Percentiles rank a stretch among this genome's conserved stretches.
phyloP scores from a whole-genome alignment of 2,888 invertebrate genomes.

The Aquatica leii region DNA sequence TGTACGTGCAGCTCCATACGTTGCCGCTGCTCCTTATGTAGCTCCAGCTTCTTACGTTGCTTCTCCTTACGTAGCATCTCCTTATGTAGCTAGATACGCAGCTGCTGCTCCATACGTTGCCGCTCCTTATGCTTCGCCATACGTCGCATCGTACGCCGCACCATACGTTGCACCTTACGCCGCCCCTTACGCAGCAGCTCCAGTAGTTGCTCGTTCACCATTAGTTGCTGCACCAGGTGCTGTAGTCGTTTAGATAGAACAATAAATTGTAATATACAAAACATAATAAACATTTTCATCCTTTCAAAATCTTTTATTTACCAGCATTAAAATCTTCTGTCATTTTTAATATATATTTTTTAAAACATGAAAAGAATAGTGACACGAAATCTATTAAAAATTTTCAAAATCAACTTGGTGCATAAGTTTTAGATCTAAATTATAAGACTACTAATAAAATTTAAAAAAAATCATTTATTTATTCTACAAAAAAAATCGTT shows the following conservation, averaged over 20 bases:
- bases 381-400: too few species aligned
- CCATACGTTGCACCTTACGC: constrained; percentile 40
- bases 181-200: constrained; percentile 44
- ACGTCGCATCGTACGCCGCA: constrained; percentile 41
- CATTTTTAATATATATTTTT: too few species aligned
- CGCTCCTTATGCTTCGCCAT: constrained; percentile 18
- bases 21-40: constrained; percentile 50
- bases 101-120: constrained; percentile 50
- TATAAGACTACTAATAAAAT: too few species aligned
- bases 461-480: too few species aligned
- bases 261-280: too few species aligned
- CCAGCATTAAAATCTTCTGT: too few species aligned
- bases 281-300: too few species aligned
- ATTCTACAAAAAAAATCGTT: too few species aligned
- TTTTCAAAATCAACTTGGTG: too few species aligned
- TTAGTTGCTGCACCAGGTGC: constrained; percentile 47
- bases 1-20: constrained; percentile 48
- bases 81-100: constrained; percentile 56
- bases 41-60: constrained; percentile 46
- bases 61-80: constrained; percentile 51
- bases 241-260: constrained; percentile 22
- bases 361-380: too few species aligned
- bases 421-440: too few species aligned
- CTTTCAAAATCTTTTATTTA: too few species aligned
- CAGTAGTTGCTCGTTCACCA: constrained; percentile 24